Evolutionary conservation across 2,888 invertebrate species (phyloP), one percentile per base, ranked within the genome.

Genomic region (Ceratothoa steindachneri): DNA sequence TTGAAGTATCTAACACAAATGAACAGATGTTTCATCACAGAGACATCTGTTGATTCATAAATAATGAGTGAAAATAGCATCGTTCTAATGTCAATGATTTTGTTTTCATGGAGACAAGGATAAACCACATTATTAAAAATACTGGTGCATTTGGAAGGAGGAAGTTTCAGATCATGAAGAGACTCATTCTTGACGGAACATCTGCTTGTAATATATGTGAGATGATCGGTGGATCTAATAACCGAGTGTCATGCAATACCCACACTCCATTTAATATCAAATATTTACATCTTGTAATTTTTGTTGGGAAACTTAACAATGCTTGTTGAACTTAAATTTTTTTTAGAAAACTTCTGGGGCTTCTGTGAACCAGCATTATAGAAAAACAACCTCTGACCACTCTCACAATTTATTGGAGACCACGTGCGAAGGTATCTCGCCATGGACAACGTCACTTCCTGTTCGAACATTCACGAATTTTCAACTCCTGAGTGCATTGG

Each of bases 211-310:
- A 60, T 60, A n/a, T 60, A 5, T 60, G 19, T 27, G 5, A 60
- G 60, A 24, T 60, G 60, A 60, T 60, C 60, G n/a, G 60, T 60
- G 60, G 60, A n/a, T 60, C 60, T 60, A n/a, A 60, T 60, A 60
- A 19, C 60, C 19, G 60, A 60, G 60, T 60, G 60, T 7, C 60
- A 60, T 22, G 60, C 60, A 60, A 60, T 60, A 9, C 60, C 60
- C 27, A 60, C 60, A 60, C 60, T 60, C 60, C 60, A 60, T 27
- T 27, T 60, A 24, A 60, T 60, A 60, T 60, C 60, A 60, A 60
- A 60, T 60, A 60, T 60, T n/a, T 60, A 9, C 60, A 60, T 60
- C 19, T n/a, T 60, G 19, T 60, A 9, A 41, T 41, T 41, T 15
- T 41, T 5, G 41, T 15, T 41, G 41, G 15, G 41, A 41, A 41